Conservation (phyloP, 2,888 invertebrate genomes). For the Dusona sp. region DNA sequence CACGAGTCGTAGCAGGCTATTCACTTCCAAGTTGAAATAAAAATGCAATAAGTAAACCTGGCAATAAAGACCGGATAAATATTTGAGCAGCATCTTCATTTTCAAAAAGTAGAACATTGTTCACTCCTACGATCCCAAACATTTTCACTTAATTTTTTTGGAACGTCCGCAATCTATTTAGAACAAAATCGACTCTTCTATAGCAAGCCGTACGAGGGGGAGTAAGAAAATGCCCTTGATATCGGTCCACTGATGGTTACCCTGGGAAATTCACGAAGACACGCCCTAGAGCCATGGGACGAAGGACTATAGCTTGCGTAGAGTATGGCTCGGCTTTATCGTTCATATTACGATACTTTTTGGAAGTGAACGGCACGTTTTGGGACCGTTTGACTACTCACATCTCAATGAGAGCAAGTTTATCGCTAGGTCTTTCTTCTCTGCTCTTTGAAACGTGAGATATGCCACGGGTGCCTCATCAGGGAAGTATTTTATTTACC, state of each 20-base stretch:
- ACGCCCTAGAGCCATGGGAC: conserved; percentile 56
- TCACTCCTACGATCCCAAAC: not conserved
- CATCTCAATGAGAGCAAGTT: not conserved
- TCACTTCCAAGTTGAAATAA: not conserved
- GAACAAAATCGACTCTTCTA: not conserved
- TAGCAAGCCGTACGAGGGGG: not conserved
- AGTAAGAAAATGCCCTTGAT: conserved; percentile 12
- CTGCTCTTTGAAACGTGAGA: not conserved
- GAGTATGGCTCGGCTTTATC: conserved; percentile 18
- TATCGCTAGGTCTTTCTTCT: not conserved
- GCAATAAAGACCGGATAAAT: not conserved
- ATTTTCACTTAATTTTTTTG: not conserved
- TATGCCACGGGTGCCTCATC: conserved; percentile 61
- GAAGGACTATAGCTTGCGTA: conserved; percentile 14
- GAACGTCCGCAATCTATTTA: not conserved
- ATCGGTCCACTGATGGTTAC: conserved; percentile 49
- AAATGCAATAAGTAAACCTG: not conserved
- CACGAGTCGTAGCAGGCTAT: not conserved
- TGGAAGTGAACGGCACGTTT: conserved; percentile 29
- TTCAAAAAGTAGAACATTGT: not conserved
- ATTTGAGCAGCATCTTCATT: not conserved
- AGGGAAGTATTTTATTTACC: conserved; percentile 69
- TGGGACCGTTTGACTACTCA: conserved; percentile 1
- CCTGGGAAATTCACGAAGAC: conserved; percentile 65
- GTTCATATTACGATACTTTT: not conserved